Base-by-base conservation (phyloP, 2,888 invertebrate species). In the Buathra laborator region DNA sequence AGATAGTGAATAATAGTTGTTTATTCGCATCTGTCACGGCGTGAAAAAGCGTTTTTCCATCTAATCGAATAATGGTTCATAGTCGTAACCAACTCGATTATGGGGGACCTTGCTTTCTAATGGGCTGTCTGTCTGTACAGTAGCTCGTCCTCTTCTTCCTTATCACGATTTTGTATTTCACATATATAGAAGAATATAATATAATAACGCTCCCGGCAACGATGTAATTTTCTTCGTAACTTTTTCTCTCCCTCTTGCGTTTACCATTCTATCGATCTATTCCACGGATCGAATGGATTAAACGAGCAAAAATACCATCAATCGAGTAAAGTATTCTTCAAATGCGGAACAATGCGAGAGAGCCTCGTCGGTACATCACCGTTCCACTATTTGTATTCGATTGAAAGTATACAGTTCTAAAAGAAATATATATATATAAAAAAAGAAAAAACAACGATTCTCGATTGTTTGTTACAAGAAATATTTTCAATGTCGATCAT, bases 51-150 rank as follows among this genome's bases (percentile, higher is more conserved):
- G 64, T 74, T 74, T 62, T 85, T 79, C 67, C 79, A 85, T 82
- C 70, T 75, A 64, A 81, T 82, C 71, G 32, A 74, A 56, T 64
- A 81, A 75, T 79, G 59, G 75, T 71, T 70, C 82, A 71, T 76
- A 70, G 51, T 72, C 67, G 66, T 85, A 80, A 75, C 64, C 59
- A 67, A 14, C 62, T 62, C 29, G 62, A 62, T n/a, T 24, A 62
- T 32, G 32, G 29, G 59, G 85, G 82, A 85, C 82, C 85, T 85
- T 85, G 85, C 85, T 85, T 85, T 85, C 85, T 85, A 85, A 85
- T 82, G 81, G 75, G 70, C 85, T 79, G 81, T 84, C 72, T 12
- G 62, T 62, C 62, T 29, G 62, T 72, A 74, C 71, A 68, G 66
- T 72, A 77, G 77, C 67, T 81, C 81, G 78, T 85, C 75, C 85